These are phyloP conservation scores for Phalacrocorax brasilianus DNA, from an alignment of 2,113 vertebrate species.

Conservation along the genomic window DNA sequence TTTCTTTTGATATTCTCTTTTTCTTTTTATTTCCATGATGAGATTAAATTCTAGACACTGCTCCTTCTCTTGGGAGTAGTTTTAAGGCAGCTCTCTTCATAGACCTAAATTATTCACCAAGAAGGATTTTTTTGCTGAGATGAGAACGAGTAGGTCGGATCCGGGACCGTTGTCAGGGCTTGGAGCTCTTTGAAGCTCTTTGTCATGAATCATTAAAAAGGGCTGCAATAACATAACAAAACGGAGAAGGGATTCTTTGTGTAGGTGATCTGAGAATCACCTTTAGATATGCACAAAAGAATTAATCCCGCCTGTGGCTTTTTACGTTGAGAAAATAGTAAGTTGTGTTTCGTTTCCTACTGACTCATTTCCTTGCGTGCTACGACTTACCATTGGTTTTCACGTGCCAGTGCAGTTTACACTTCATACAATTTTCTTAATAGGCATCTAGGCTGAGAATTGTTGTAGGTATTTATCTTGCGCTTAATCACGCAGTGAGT, in stretches of 20 bases:
- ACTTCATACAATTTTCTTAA: neutral
- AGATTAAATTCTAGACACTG: conserved; percentile 37
- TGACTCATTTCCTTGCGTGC: conserved; percentile 21
- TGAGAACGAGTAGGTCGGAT: neutral
- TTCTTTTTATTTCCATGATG: conserved; percentile 45
- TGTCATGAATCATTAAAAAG: conserved; percentile 47
- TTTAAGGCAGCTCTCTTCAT: conserved; percentile 21
- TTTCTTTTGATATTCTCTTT: conserved; percentile 29
- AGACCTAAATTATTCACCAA: conserved; percentile 29
- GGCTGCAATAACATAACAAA: neutral
- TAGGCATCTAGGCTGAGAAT: neutral
- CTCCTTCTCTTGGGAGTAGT: conserved; percentile 7
- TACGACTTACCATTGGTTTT: neutral
- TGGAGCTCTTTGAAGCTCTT: conserved; percentile 48
- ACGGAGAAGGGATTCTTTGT: neutral
- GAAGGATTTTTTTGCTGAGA: neutral
- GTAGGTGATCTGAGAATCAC: conserved; percentile 11
- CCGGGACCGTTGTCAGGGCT: neutral
- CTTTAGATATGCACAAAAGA: neutral
- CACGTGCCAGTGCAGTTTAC: neutral
- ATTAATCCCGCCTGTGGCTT: neutral
- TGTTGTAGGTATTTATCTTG: neutral
- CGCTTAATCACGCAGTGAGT: neutral
- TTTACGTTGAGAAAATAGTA: neutral
- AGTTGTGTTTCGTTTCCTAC: neutral